These are phyloP conservation scores for Ganaspis brasiliensis DNA, from an alignment of 2,888 invertebrate genomes.

Conservation along the genomic window DNA sequence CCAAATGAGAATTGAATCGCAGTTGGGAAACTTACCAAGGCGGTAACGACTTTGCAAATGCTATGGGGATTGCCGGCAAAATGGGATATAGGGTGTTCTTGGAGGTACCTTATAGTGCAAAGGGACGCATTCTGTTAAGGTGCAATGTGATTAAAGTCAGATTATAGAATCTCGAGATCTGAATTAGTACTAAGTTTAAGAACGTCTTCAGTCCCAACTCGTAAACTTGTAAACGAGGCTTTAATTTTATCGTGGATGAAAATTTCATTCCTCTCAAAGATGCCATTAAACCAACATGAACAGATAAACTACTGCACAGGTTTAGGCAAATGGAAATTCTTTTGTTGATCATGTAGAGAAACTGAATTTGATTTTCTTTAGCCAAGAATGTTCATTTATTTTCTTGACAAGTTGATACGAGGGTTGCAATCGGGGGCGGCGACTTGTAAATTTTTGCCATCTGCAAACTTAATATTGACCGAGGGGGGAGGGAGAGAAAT, in stretches of 20 bases:
- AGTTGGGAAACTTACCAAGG: constrained; percentile 57
- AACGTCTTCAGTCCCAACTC: constrained; percentile 10
- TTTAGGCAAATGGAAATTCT: no score
- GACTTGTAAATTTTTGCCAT: no score
- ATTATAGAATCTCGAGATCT: constrained; percentile 13
- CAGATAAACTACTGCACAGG: no score
- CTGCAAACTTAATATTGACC: no score
- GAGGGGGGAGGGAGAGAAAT: no score
- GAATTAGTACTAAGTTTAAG: constrained; percentile 39
- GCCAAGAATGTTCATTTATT: no score
- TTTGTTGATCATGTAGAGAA: no score
- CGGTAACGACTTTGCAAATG: constrained; percentile 52
- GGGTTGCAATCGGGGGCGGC: no score
- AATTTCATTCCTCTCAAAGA: no score
- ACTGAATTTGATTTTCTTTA: no score
- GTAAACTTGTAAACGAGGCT: constrained; percentile 7
- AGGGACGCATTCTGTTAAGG: not conserved
- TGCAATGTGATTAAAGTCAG: constrained; percentile 51
- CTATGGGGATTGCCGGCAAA: not conserved
- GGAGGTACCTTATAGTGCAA: not conserved
- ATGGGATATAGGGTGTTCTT: not conserved
- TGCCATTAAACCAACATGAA: no score
- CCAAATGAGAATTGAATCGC: constrained; percentile 64
- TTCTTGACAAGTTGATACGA: no score
- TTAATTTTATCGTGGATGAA: not conserved